phyloP scores from a whole-genome alignment of 2,888 invertebrate genomes.

The Lottia gigantea region DNA sequence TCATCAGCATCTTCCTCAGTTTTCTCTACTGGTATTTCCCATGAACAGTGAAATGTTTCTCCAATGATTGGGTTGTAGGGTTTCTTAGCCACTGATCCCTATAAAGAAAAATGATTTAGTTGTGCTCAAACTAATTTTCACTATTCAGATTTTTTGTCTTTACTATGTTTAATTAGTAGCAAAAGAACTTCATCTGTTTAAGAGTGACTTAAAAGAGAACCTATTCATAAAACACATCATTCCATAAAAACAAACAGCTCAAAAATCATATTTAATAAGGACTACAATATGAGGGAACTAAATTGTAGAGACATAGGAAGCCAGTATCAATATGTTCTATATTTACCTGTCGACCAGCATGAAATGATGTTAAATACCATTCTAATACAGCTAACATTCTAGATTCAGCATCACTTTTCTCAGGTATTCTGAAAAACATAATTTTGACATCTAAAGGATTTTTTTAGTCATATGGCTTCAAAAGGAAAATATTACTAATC shows the following conservation, averaged over 20 bases:
- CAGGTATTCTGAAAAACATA: slow-evolving; percentile 54
- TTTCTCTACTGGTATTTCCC: slow-evolving; percentile 61
- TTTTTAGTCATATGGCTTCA: too few relatives aligned
- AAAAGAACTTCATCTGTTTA: too few relatives aligned
- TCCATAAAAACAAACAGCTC: not conserved
- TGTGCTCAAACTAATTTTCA: too few relatives aligned
- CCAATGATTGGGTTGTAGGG: slow-evolving; percentile 73
- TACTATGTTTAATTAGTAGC: too few relatives aligned
- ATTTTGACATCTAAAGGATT: too few relatives aligned
- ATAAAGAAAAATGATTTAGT: slow-evolving; percentile 13
- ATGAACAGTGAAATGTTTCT: slow-evolving; percentile 72
- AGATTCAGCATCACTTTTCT: slow-evolving; percentile 60
- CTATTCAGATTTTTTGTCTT: too few relatives aligned
- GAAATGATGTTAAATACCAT: slow-evolving; percentile 72
- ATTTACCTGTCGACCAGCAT: slow-evolving; percentile 64
- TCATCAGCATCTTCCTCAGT: not conserved
- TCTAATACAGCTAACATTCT: slow-evolving; percentile 69
- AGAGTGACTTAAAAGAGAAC: not conserved
- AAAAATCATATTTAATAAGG: too few relatives aligned
- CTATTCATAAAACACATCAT: not conserved
- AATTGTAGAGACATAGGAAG: too few relatives aligned
- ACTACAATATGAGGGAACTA: too few relatives aligned
- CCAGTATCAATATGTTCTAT: too few relatives aligned
- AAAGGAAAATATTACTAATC: too few relatives aligned
- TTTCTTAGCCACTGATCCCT: slow-evolving; percentile 70